A percentile compares a stretch with the other conserved stretches of the same genome.
Conservation (phyloP, 2,888 invertebrate species). For the Andrena minutula region DNA sequence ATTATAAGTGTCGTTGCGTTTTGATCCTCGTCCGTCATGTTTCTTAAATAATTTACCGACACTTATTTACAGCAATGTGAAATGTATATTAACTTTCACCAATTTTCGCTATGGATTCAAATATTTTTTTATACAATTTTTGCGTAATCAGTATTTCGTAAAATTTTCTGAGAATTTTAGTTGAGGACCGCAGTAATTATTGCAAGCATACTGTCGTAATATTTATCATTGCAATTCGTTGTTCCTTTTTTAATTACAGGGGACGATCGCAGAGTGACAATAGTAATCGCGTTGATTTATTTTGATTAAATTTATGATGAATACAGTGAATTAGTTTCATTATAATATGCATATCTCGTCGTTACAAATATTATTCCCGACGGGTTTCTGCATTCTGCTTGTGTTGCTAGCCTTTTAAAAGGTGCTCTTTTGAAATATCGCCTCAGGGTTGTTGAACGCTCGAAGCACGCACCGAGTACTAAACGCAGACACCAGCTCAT, state of each 20-base stretch:
- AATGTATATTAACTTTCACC: no score
- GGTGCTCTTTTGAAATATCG: conserved; percentile 58
- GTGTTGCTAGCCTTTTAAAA: conserved; percentile 44
- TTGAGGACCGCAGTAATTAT: no score
- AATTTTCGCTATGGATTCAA: no score
- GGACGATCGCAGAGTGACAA: neutral
- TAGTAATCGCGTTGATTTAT: neutral
- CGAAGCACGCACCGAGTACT: conserved; percentile 31
- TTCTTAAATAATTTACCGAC: no score
- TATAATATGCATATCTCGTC: conserved; percentile 17
- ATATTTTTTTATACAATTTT: no score
- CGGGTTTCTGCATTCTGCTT: conserved; percentile 43
- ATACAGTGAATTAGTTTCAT: conserved; percentile 23
- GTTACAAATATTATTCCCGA: conserved; percentile 35
- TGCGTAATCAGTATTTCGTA: no score
- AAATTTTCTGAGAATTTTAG: no score
- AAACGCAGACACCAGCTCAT: conserved; percentile 30
- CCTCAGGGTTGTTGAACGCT: conserved; percentile 51
- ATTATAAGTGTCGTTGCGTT: no score
- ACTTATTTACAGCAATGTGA: no score
- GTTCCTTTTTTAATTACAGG: neutral
- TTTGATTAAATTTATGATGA: neutral
- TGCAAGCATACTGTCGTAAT: neutral
- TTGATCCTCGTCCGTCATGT: no score
- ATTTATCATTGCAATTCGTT: neutral